Evolutionary conservation across 2,888 invertebrate species (phyloP).

Genomic region (Hypomecis punctinalis): DNA sequence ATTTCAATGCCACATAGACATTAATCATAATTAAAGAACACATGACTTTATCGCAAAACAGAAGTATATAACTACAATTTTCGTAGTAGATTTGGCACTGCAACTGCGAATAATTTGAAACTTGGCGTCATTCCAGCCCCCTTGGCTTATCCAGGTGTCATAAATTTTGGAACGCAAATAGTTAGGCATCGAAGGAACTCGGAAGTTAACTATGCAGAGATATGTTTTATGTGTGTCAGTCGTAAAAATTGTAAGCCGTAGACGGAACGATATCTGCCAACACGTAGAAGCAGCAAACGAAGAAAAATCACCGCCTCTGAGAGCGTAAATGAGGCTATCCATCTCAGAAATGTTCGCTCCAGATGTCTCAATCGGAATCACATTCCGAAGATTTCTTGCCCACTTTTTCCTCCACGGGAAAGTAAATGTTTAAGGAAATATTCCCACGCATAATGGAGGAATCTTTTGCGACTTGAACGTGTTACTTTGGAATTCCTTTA

Average conservation of each 20-base stretch:
- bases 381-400: constrained; percentile 13
- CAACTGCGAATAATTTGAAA: constrained; percentile 2
- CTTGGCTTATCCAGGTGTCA: constrained; percentile 26
- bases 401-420: constrained; percentile 1
- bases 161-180: constrained; percentile 23
- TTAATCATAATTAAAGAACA: background rate
- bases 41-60: background rate
- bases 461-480: background rate
- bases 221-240: constrained; percentile 5
- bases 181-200: constrained; percentile 1
- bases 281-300: background rate
- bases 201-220: constrained; percentile 6
- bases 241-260: constrained; percentile 9
- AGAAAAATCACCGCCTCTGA: constrained; percentile 16
- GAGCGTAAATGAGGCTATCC: constrained; percentile 13
- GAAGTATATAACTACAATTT: constrained; percentile 4
- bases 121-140: constrained; percentile 26
- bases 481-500: background rate
- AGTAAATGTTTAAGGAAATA: constrained; percentile 7
- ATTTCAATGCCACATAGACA: background rate
- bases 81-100: constrained; percentile 17
- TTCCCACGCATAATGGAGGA: background rate
- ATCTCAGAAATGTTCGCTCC: constrained; percentile 20
- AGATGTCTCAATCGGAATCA: constrained; percentile 16
- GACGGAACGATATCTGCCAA: constrained; percentile 2